Evolutionary conservation across 2,888 invertebrate genomes (phyloP).

Genomic region (Rugalucina vietnamica): DNA sequence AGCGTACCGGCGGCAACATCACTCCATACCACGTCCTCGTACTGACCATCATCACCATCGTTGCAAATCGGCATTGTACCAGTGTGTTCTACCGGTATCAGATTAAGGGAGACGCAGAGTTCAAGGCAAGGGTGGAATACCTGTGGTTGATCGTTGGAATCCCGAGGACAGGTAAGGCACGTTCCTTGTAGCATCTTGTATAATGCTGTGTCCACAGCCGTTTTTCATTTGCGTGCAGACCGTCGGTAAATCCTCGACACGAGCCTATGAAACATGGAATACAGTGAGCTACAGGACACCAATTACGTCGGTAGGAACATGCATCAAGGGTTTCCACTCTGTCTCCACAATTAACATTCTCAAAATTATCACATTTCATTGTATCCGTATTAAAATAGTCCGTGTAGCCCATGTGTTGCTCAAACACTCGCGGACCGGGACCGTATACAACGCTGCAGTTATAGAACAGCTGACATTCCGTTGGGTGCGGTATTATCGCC

Average conservation of each 20-base stretch:
- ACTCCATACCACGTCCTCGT: no score
- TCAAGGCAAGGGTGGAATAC: background rate
- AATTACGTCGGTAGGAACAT: background rate
- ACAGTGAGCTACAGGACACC: background rate
- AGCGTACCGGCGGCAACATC: no score
- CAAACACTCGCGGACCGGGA: conserved; percentile 42
- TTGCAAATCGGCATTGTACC: background rate
- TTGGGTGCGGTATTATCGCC: conserved; percentile 65
- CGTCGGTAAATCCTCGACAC: background rate
- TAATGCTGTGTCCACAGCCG: background rate
- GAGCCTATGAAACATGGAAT: background rate
- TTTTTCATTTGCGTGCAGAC: background rate
- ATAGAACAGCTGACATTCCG: conserved; percentile 74
- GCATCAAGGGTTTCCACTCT: conserved; percentile 60
- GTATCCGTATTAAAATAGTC: conserved; percentile 69
- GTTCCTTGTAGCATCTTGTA: background rate
- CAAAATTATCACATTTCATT: conserved; percentile 70
- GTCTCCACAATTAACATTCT: conserved; percentile 69
- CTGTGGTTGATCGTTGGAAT: background rate
- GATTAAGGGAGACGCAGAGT: background rate
- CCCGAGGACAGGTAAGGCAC: background rate
- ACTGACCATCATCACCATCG: background rate
- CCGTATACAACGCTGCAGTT: conserved; percentile 68
- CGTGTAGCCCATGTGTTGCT: conserved; percentile 70
- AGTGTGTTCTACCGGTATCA: background rate